Evolutionary conservation across 2,113 vertebrate species (phyloP).

Genomic region (Halichoeres trimaculatus): DNA sequence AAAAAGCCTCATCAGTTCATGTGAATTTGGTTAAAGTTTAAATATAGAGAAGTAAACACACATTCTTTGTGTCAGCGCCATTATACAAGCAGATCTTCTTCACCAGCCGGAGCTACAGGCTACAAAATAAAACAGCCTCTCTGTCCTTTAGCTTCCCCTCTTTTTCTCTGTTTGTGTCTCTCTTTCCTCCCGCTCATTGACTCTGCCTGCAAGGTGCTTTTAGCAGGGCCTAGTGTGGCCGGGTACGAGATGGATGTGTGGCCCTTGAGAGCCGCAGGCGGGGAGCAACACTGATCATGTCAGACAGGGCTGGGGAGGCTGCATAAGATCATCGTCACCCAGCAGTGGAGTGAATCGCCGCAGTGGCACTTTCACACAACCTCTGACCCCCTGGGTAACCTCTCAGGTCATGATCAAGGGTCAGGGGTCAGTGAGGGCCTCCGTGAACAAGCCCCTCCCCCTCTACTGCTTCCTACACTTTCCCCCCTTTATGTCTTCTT

Average conservation of each 20-base stretch:
- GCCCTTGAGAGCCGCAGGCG: conserved; percentile 74
- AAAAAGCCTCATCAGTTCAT: conserved; percentile 50
- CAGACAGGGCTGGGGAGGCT: conserved; percentile 77
- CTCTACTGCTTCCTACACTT: conserved; percentile 34
- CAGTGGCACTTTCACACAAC: conserved; percentile 83
- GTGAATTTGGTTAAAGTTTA: conserved; percentile 52
- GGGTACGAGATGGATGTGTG: conserved; percentile 73
- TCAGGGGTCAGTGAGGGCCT: conserved; percentile 79
- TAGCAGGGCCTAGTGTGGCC: conserved; percentile 64
- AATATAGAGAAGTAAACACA: conserved; percentile 46
- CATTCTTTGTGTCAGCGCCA: conserved; percentile 49
- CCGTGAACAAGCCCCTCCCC: conserved; percentile 59
- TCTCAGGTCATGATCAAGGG: conserved; percentile 80
- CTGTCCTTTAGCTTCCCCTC: conserved; percentile 64
- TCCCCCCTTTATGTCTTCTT: background rate
- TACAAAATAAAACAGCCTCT: conserved; percentile 55
- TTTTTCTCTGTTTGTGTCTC: conserved; percentile 59
- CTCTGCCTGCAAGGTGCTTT: conserved; percentile 78
- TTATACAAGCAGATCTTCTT: conserved; percentile 35
- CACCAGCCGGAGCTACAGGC: conserved; percentile 31
- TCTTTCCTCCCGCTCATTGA: conserved; percentile 64
- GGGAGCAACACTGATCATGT: conserved; percentile 76
- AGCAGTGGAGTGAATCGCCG: conserved; percentile 78
- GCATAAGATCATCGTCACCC: conserved; percentile 80
- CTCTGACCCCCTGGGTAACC: conserved; percentile 75